Conservation (phyloP, 2,797 vertebrate genomes). For the Danio aesculapii region DNA sequence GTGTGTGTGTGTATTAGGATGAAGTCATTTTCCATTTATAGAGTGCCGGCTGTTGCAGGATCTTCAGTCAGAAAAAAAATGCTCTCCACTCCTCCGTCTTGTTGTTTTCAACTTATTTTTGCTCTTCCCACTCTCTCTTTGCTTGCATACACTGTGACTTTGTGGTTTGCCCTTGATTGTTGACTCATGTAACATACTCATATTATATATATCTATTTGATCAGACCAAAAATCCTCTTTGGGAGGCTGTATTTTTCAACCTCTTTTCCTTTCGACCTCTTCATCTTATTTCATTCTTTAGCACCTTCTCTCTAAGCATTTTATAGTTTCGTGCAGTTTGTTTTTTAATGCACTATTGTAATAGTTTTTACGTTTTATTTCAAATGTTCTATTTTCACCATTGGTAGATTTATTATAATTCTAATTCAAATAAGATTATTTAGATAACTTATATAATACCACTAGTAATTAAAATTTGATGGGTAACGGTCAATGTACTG, state of each 20-base stretch:
- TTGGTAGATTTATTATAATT: not conserved
- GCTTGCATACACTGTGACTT: not conserved
- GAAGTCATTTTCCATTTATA: constrained; percentile 82
- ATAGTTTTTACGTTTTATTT: not conserved
- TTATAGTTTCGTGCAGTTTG: not conserved
- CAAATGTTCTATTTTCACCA: not conserved
- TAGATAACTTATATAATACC: too few relatives aligned
- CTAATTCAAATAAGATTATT: not conserved
- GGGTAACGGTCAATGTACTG: too few relatives aligned
- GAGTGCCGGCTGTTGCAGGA: constrained; percentile 72
- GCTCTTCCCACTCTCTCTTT: constrained; percentile 24
- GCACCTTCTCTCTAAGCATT: not conserved
- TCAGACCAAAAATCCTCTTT: not conserved
- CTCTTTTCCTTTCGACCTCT: not conserved
- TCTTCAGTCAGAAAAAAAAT: constrained; percentile 58
- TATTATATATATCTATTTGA: not conserved
- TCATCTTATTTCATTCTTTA: not conserved
- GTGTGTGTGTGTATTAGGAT: constrained; percentile 69
- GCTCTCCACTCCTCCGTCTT: constrained; percentile 55
- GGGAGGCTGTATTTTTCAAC: not conserved
- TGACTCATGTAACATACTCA: constrained; percentile 3
- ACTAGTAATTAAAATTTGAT: too few relatives aligned
- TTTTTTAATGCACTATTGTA: not conserved
- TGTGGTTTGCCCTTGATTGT: constrained; percentile 31
- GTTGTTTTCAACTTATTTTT: constrained; percentile 51